Evolutionary conservation across 2,888 invertebrate species (phyloP).

Genomic region (Peribatodes rhomboidaria): DNA sequence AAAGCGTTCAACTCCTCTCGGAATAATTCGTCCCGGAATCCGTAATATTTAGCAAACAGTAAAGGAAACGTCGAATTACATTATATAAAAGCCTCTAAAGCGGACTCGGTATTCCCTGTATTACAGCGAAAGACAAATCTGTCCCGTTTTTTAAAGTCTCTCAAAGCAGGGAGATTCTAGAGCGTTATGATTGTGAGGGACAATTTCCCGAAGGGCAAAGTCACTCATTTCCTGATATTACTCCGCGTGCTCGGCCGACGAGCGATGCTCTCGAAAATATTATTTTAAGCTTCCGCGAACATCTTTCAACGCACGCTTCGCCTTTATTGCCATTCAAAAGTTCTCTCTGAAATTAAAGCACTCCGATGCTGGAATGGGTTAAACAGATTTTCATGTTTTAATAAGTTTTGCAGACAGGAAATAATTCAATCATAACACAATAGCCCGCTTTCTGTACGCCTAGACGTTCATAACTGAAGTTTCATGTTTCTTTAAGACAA

Average conservation of each 20-base stretch:
- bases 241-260: constrained; percentile 53
- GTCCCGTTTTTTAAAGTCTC: constrained; percentile 77
- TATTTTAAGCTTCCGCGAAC: constrained; percentile 81
- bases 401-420: constrained; percentile 41
- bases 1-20: constrained; percentile 29
- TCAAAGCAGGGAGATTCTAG: constrained; percentile 75
- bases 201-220: constrained; percentile 83
- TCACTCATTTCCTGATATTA: constrained; percentile 81
- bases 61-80: constrained; percentile 50
- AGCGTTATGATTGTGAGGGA: constrained; percentile 82
- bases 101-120: constrained; percentile 64
- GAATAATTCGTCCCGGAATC: constrained; percentile 34
- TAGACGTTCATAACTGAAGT: constrained; percentile 19
- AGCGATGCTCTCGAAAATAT: constrained; percentile 75
- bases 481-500: constrained; percentile 28
- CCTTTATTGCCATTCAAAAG: constrained; percentile 58
- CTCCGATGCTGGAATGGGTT: constrained; percentile 30
- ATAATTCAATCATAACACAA: constrained; percentile 46
- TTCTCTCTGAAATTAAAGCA: constrained; percentile 41
- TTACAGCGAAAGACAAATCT: constrained; percentile 75
- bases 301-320: constrained; percentile 74
- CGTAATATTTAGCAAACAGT: constrained; percentile 42
- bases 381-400: constrained; percentile 34
- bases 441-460: constrained; percentile 11
- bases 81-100: constrained; percentile 52